Conservation (phyloP, 2,113 vertebrate genomes). For the Oryzias celebensis region DNA sequence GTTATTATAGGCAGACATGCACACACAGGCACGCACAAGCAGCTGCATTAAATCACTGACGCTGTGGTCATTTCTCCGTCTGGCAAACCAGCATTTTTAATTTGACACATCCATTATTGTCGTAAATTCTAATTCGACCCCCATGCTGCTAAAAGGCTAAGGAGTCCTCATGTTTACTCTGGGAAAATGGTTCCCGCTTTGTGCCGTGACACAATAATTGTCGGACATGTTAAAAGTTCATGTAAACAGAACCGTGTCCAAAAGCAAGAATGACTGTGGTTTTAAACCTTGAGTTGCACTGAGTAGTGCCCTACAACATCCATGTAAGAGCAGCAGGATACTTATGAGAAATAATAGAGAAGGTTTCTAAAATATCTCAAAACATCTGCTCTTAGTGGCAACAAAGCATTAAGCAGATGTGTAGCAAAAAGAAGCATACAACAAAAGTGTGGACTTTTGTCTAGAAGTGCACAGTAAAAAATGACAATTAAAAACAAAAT, state of each 20-base stretch:
- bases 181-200: background rate
- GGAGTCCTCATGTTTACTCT: slow-evolving; percentile 2
- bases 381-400: no score
- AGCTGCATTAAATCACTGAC: background rate
- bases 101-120: slow-evolving; percentile 2
- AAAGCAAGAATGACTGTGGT: no score
- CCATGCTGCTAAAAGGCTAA: background rate
- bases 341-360: no score
- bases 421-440: no score
- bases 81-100: background rate
- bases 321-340: no score
- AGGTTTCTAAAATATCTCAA: no score
- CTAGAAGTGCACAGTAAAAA: no score
- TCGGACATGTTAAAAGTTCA: background rate
- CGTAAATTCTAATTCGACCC: background rate
- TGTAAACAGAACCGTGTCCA: background rate
- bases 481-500: no score
- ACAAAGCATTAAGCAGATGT: no score
- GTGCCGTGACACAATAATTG: background rate
- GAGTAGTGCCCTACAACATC: no score
- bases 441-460: no score
- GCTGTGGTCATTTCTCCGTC: background rate
- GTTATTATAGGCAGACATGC: background rate
- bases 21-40: background rate
- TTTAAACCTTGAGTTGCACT: no score